Evolutionary conservation across 2,797 vertebrate genomes (phyloP).

Genomic region (Capromys pilorides): DNA sequence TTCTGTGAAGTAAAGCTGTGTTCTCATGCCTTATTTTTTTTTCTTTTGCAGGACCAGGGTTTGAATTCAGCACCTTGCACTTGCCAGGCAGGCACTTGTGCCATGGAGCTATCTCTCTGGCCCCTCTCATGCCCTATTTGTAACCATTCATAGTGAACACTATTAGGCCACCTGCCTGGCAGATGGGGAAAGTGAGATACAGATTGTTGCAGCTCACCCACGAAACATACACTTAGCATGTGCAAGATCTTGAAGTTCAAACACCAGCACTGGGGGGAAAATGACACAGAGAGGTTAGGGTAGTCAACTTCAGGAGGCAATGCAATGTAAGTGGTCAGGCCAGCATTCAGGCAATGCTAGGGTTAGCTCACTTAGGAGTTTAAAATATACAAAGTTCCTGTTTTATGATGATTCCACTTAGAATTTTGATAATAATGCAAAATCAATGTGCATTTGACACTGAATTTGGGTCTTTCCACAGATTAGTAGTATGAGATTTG

Average conservation of each 20-base stretch:
- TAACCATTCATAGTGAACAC: too few relatives aligned
- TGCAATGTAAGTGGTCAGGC: background rate
- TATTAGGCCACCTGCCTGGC: background rate
- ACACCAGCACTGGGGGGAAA: background rate
- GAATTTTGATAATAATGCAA: too few relatives aligned
- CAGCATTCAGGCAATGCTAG: background rate
- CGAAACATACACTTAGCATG: too few relatives aligned
- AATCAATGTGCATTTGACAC: background rate
- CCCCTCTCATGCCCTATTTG: background rate
- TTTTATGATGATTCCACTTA: background rate
- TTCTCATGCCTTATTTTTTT: background rate
- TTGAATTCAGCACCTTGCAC: too few relatives aligned
- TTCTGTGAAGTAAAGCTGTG: background rate
- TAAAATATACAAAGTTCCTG: background rate
- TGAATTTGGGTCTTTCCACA: background rate
- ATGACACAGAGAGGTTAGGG: background rate
- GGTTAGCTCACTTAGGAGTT: background rate
- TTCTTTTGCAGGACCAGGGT: too few relatives aligned
- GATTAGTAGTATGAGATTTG: background rate
- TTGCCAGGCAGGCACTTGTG: too few relatives aligned
- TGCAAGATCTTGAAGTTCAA: background rate
- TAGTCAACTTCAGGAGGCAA: background rate
- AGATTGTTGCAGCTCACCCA: background rate
- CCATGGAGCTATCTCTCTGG: too few relatives aligned
- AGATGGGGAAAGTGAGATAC: background rate